Base-by-base conservation (phyloP, 1,140 invertebrate species). In the Drosophila pectinifera region DNA sequence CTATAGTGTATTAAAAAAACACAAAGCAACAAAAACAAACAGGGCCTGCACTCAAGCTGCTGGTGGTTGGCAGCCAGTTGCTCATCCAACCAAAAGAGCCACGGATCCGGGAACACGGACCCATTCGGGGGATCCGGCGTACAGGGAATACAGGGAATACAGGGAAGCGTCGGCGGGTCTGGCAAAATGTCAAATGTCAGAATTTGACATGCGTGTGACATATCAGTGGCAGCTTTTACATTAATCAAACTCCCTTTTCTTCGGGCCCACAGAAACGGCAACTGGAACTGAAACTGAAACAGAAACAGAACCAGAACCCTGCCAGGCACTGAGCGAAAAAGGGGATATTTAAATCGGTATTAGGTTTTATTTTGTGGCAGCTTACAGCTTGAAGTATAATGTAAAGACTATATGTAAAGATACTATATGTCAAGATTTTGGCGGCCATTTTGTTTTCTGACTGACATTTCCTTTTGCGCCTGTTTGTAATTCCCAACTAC, bases 211-310 rank as follows among this genome's bases (percentile, higher is more conserved):
- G 89, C 91, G 81, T 92, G 91, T 92, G 91, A 92, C 91, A 92
- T 92, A 92, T 92, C 91, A 92, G 91, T 92, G 91, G 90, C 91
- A 92, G 91, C 83, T 91, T 90, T 88, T 92, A 92, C 91, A 92
- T 92, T 92, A 92, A 92, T 92, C 91, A 92, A 92, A 92, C 91
- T 92, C 91, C 82, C 90, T 91, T 90, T 88, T 88, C 84, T 80
- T 88, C 58, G 63, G 48, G 57, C 55, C 48, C 38, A 77, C 55
- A 64, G 79, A 38, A 58, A 18, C 68, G 48, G 54, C 56, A 51
- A 73, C 67, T 56, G 73, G 42, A 55, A 43, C 59, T 56, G 73
- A 48, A 55, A 43, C 59, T 46, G 72, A 57, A 43, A 57, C 51
- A 28, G 61, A 49, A 54, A 38, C 39, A 31, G 46, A 67, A 24